phyloP scores from a whole-genome alignment of 2,888 invertebrate genomes.

The Stomorhina lunata region DNA sequence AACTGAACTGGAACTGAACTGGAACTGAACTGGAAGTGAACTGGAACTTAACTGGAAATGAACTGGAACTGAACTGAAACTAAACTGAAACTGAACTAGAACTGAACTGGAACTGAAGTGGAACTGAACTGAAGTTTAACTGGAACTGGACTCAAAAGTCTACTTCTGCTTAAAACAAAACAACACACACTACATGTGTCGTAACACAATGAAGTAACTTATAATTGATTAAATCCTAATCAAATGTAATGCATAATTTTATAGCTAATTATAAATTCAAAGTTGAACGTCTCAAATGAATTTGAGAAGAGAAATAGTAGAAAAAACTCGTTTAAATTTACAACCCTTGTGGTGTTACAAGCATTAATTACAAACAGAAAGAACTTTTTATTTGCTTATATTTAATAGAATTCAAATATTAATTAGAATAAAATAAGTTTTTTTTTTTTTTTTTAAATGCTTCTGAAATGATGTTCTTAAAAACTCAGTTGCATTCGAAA shows the following conservation, averaged over 20 bases:
- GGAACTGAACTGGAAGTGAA: too few species aligned
- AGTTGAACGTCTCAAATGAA: conserved; percentile 44
- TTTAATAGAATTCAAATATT: conserved; percentile 13
- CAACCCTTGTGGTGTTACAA: background rate
- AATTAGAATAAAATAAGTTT: conserved; percentile 25
- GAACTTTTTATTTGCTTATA: too few species aligned
- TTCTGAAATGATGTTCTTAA: background rate
- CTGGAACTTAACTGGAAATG: too few species aligned
- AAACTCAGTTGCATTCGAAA: conserved; percentile 21
- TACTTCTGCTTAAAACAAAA: too few species aligned
- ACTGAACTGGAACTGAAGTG: too few species aligned
- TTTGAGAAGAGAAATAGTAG: background rate
- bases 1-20: too few species aligned
- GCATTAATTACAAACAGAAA: background rate
- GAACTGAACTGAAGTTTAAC: too few species aligned
- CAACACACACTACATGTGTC: too few species aligned
- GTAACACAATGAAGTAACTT: too few species aligned
- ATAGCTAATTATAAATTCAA: conserved; percentile 6
- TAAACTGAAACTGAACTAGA: too few species aligned
- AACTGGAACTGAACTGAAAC: too few species aligned
- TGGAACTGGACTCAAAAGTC: too few species aligned
- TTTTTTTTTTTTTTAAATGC: background rate
- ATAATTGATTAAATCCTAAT: background rate
- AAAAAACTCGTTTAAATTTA: conserved; percentile 19
- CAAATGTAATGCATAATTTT: conserved; percentile 8